phyloP scores from a whole-genome alignment of 2,888 invertebrate species.

The Mesorhabditis spiculigera region DNA sequence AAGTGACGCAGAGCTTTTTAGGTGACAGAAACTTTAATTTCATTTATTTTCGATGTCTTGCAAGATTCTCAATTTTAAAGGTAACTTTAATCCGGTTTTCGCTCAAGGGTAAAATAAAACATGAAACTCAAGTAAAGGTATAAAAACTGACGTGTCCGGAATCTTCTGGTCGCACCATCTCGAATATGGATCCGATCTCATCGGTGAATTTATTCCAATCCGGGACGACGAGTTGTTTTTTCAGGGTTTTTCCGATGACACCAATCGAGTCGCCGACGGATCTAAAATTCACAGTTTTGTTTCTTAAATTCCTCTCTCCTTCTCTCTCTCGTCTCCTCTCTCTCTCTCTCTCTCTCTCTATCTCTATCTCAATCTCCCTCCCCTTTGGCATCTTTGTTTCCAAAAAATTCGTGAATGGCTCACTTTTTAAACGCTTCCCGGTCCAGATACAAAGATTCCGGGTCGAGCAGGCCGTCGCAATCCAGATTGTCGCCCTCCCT shows the following conservation, averaged over 20 bases:
- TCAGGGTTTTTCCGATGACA: slow-evolving; percentile 52
- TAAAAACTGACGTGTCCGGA: slow-evolving; percentile 13
- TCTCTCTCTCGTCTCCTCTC: neutral
- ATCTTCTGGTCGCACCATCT: slow-evolving; percentile 22
- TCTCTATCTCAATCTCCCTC: neutral
- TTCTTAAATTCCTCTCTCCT: neutral
- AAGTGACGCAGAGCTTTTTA: no score
- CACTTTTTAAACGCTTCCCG: slow-evolving; percentile 40
- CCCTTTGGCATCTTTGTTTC: neutral
- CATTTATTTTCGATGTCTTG: no score
- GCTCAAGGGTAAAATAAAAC: neutral
- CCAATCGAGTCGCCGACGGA: slow-evolving; percentile 53
- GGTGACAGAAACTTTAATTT: no score
- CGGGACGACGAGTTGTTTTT: slow-evolving; percentile 89
- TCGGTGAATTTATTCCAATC: slow-evolving; percentile 85
- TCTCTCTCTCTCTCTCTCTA: neutral
- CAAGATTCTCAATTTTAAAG: no score
- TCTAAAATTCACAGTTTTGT: slow-evolving; percentile 18
- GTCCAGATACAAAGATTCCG: slow-evolving; percentile 35
- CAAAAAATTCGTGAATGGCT: neutral
- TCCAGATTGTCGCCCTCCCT: slow-evolving; percentile 34
- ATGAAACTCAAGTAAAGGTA: neutral
- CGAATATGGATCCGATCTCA: slow-evolving; percentile 82
- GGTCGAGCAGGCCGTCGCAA: slow-evolving; percentile 29
- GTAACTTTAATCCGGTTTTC: no score